Percentiles rank a stretch among this genome's conserved stretches.
Evolutionary conservation across 2,888 invertebrate species (phyloP).

Genomic region (Salticus scenicus): DNA sequence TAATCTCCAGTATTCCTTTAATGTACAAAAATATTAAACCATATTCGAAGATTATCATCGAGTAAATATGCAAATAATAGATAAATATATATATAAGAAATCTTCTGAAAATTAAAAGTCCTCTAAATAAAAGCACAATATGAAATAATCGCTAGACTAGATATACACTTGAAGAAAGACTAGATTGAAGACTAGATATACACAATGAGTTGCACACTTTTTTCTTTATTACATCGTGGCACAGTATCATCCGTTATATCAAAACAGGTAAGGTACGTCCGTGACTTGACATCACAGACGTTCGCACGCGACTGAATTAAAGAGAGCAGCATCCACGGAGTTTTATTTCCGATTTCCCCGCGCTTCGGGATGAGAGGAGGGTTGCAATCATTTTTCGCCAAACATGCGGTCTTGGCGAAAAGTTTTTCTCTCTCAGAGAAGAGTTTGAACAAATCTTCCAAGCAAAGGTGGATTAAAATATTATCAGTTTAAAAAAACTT

Average conservation of each 20-base stretch:
- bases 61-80: too few relatives aligned
- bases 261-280: not conserved
- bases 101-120: not conserved
- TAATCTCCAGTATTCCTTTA: too few relatives aligned
- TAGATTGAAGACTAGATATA: slow-evolving; percentile 54
- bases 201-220: not conserved
- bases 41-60: too few relatives aligned
- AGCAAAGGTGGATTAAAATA: too few relatives aligned
- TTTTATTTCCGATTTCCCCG: slow-evolving; percentile 57
- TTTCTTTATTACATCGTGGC: not conserved
- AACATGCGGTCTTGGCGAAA: too few relatives aligned
- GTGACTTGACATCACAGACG: not conserved
- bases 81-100: too few relatives aligned
- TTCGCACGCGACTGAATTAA: slow-evolving; percentile 34
- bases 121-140: not conserved
- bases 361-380: not conserved
- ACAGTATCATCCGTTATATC: not conserved
- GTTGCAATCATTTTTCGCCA: slow-evolving; percentile 19
- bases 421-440: too few relatives aligned
- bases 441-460: too few relatives aligned
- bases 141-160: slow-evolving; percentile 1
- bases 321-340: not conserved
- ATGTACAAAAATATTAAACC: too few relatives aligned
- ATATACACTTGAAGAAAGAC: slow-evolving; percentile 22
- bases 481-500: too few relatives aligned